Evolutionary conservation across 1,140 invertebrate species (phyloP), one percentile per base, ranked within the genome.

Genomic region (Drosophila nasuta): DNA sequence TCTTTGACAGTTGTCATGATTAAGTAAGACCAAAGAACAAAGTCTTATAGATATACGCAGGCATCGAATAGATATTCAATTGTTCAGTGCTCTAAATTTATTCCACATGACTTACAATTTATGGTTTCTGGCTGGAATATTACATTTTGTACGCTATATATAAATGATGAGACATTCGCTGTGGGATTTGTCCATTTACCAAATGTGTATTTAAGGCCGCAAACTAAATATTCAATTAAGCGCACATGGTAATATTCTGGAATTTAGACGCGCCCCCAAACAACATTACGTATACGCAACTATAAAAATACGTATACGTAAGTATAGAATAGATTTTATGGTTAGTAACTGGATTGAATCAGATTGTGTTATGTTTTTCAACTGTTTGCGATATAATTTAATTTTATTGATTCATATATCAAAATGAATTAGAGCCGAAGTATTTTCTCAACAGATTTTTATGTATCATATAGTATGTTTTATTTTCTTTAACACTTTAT

Each of bases 321-420:
- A 20, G 20, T 77, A 65, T 67, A 80, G 17, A 74, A 80, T 51
- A 64, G 17, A 64, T 54, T 52, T 70, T 48, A 64, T 65, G 25
- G 25, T 15, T 43, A 35, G 25, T 35, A 15, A 28, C 13, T 73
- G 38, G 30, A 70, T 56, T 63, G 33, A 45, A 46, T 38, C 41
- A 8, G 17, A 30, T 38, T 25, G 48, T 25, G 48, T 10, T 70
- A 68, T 52, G 79, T 45, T 70, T 69, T 46, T 69, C 33, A 56
- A 35, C n/a, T 15, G 13, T 54, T 54, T 35, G n/a, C 30, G 28
- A 33, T 38, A 56, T 41, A 25, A 69, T 75, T 80, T 51, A 67
- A 69, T 66, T 75, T 73, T 75, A 81, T 73, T 65, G 41, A 63
- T 63, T 62, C 82, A 91, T 85, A 72, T 75, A 85, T 85, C 81